These are phyloP conservation scores for Oreochromis mossambicus DNA, from an alignment of 2,797 vertebrate species.

Conservation along the genomic window DNA sequence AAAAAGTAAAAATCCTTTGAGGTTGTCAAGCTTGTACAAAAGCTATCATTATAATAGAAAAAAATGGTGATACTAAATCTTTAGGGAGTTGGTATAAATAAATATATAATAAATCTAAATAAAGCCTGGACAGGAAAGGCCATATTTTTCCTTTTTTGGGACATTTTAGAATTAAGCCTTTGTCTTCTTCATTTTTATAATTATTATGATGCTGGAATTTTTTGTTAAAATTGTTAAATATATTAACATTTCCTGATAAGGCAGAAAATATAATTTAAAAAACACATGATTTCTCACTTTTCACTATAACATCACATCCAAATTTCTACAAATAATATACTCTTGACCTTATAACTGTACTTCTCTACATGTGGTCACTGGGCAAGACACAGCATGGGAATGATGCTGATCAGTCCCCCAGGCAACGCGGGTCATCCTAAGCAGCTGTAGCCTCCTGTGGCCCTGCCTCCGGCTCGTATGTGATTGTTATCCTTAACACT, in stretches of 20 bases:
- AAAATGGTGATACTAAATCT: neutral
- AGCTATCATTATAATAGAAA: neutral
- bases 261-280: neutral
- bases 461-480: conserved; percentile 31
- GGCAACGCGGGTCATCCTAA: neutral
- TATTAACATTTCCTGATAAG: neutral
- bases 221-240: neutral
- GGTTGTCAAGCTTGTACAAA: neutral
- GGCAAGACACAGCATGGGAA: conserved; percentile 36
- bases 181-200: neutral
- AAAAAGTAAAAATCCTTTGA: neutral
- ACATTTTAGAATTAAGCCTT: neutral
- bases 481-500: conserved; percentile 51
- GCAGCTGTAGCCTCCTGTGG: conserved; percentile 55
- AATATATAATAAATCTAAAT: conserved; percentile 1
- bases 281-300: neutral
- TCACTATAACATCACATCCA: neutral
- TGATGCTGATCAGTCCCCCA: conserved; percentile 11
- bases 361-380: conserved; percentile 7
- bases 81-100: neutral
- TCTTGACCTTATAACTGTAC: neutral
- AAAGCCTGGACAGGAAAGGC: neutral
- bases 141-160: neutral
- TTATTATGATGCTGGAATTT: neutral
- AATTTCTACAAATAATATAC: neutral